Evolutionary conservation across 2,888 invertebrate genomes (phyloP), one percentile per base, ranked within the genome.

Genomic region (Xestia ashworthii): DNA sequence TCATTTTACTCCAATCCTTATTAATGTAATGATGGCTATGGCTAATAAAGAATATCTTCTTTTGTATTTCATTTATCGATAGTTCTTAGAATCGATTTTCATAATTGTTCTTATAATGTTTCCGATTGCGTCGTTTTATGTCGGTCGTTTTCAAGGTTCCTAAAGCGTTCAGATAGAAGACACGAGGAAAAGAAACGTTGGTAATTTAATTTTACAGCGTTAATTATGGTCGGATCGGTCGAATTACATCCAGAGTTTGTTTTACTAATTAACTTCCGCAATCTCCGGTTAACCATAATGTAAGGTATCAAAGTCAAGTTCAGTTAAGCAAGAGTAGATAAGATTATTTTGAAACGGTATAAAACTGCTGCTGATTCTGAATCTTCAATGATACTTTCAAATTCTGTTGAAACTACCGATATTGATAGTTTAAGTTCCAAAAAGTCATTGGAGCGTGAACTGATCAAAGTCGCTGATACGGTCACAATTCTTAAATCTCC

Each of bases 381-480:
- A 44, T 41, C 0, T 38, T 46, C 6, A 12, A 53, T 9, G n/a
- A 32, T 22, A 32, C 22, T 58, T 70, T 70, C 3, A 72, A 41
- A 41, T 46, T 25, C 32, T 53, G 53, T 60, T 58, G 48, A 58
- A 53, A 60, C 46, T 25, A 55, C 25, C 22, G n/a, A 67, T 53
- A 66, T 70, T 14, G 66, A 66, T 44, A 74, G 65, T 32, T 71
- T 22, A 55, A 53, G 62, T 62, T 72, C 22, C 19, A 58, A 32
- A 71, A 68, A 77, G 3, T 66, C 72, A 60, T 44, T 12, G 48
- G 11, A 74, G 66, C 85, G 78, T 85, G 64, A 75, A 73, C 64
- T 44, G 70, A 78, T 81, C 82, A 81, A 85, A 84, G 64, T 64
- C 32, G 19, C 81, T 12, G 74, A 64, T 48, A 68, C 68, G 55